Conservation (phyloP, 2,113 vertebrate species). For the Dromiciops gliroides region DNA sequence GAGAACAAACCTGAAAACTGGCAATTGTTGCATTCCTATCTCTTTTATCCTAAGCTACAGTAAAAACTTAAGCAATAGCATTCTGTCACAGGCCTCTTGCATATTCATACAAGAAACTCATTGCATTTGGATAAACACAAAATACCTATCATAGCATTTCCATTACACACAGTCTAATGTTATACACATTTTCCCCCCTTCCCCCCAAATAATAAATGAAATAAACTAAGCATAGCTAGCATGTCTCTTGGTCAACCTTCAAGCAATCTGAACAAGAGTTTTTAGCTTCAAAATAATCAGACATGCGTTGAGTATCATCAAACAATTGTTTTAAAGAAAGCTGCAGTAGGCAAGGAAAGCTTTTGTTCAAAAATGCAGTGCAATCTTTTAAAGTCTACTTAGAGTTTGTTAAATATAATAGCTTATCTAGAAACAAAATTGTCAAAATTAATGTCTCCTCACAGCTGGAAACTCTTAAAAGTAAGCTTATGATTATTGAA, state of each 20-base stretch:
- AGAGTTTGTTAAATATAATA: conserved; percentile 81
- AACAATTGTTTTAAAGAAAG: conserved; percentile 76
- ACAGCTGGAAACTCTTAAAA: conserved; percentile 69
- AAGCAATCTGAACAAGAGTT: conserved; percentile 83
- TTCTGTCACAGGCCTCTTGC: conserved; percentile 86
- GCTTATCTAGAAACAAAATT: conserved; percentile 79
- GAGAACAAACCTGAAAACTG: conserved; percentile 78
- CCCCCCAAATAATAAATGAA: conserved; percentile 71
- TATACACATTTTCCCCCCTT: conserved; percentile 68
- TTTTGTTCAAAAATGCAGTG: conserved; percentile 80
- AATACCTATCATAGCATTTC: conserved; percentile 86
- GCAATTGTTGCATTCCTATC: conserved; percentile 86
- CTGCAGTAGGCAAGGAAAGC: conserved; percentile 80
- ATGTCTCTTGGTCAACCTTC: conserved; percentile 83
- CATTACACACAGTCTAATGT: conserved; percentile 85
- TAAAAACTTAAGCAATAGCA: conserved; percentile 85
- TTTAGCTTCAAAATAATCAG: conserved; percentile 83
- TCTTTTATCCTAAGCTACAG: conserved; percentile 78
- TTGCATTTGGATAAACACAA: conserved; percentile 86
- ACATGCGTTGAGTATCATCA: conserved; percentile 83
- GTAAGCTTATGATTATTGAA: conserved; percentile 67
- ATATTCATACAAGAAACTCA: conserved; percentile 87
- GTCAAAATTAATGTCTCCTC: conserved; percentile 77
- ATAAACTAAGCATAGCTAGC: conserved; percentile 85
- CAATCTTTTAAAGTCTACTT: conserved; percentile 81